These are phyloP conservation scores for Boloria selene DNA, from an alignment of 2,888 invertebrate genomes.

Conservation along the genomic window DNA sequence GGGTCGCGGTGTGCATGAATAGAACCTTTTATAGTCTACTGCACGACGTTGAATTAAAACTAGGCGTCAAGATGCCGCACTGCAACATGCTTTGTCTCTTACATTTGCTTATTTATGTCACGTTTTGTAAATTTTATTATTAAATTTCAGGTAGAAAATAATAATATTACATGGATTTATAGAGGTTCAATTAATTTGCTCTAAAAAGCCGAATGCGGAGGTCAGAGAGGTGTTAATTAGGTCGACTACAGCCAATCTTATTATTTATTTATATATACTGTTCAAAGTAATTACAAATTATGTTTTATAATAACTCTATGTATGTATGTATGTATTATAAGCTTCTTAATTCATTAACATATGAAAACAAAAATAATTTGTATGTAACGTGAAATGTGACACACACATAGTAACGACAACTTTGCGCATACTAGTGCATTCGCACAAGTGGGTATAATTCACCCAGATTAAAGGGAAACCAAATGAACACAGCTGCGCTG, in stretches of 20 bases:
- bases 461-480: conserved; percentile 37
- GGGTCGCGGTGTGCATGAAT: conserved; percentile 55
- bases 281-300: no score
- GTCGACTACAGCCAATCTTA: no score
- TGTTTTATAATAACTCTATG: no score
- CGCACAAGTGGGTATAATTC: conserved; percentile 33
- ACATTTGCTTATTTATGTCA: conserved; percentile 30
- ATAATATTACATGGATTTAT: background rate
- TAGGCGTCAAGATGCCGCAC: conserved; percentile 48
- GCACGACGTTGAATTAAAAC: conserved; percentile 60
- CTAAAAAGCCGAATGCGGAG: no score
- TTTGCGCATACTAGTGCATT: conserved; percentile 23
- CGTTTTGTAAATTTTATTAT: conserved; percentile 23
- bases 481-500: conserved; percentile 26
- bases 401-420: conserved; percentile 15
- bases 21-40: conserved; percentile 57
- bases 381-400: background rate
- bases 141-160: conserved; percentile 5
- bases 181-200: no score
- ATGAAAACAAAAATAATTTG: background rate
- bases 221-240: no score
- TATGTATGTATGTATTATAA: no score
- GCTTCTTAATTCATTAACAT: no score
- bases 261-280: no score
- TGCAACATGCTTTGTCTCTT: conserved; percentile 31